These are phyloP conservation scores for Aphelenchoides besseyi DNA, from an alignment of 1,140 invertebrate species.

Conservation along the genomic window DNA sequence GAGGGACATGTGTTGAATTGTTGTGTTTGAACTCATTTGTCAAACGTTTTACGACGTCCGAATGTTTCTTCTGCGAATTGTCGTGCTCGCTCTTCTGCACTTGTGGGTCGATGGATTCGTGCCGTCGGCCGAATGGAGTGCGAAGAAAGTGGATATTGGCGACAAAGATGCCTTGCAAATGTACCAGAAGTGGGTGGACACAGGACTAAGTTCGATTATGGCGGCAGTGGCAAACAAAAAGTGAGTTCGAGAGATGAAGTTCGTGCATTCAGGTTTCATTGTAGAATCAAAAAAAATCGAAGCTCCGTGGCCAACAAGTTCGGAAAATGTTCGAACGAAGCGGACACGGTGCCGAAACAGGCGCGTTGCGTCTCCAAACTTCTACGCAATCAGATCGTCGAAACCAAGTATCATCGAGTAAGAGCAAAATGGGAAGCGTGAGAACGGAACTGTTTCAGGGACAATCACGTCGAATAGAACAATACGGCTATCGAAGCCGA, in stretches of 20 bases:
- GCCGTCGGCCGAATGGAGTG: background rate
- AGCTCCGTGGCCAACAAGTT: background rate
- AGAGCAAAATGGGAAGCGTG: background rate
- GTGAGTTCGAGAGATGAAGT: constrained; percentile 2
- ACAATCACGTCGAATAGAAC: background rate
- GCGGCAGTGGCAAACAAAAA: constrained; percentile 8
- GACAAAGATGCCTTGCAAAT: background rate
- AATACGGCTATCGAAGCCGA: background rate
- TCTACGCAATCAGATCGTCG: constrained; percentile 16
- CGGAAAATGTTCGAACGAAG: background rate
- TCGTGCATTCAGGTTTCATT: background rate
- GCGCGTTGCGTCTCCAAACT: constrained; percentile 6
- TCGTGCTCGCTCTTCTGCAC: background rate
- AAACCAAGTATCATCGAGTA: background rate
- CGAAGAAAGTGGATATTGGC: background rate
- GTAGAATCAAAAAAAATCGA: constrained; percentile 7
- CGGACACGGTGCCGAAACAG: constrained; percentile 10
- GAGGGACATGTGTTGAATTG: too few relatives aligned
- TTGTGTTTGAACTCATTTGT: background rate
- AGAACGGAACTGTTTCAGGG: background rate
- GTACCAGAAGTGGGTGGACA: constrained; percentile 22
- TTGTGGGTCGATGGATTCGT: background rate
- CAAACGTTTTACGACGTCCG: background rate
- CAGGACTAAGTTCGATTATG: constrained; percentile 15
- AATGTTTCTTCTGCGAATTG: background rate